These are phyloP conservation scores for Nanorana parkeri DNA, from an alignment of 2,113 vertebrate genomes.

Conservation along the genomic window DNA sequence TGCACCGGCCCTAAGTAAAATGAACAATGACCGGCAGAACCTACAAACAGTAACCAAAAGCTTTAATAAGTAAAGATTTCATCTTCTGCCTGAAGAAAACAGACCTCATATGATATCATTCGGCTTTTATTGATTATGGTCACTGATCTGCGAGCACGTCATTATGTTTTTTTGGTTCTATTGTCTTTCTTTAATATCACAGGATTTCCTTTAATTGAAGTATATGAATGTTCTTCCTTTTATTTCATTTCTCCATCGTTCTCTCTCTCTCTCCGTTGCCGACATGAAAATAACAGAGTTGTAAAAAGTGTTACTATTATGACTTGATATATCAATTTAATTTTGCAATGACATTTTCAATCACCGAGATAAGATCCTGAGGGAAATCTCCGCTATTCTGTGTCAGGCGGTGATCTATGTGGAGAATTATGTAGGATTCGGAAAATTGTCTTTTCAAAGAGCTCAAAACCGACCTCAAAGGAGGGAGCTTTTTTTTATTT, in stretches of 20 bases:
- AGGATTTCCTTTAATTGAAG: conserved; percentile 6
- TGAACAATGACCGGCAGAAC: too few relatives aligned
- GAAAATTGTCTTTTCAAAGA: conserved; percentile 43
- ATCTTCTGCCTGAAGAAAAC: too few relatives aligned
- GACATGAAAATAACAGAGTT: conserved; percentile 36
- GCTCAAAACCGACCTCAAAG: conserved; percentile 20
- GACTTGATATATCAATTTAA: conserved; percentile 48
- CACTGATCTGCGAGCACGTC: too few relatives aligned
- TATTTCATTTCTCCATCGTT: not conserved
- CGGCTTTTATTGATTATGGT: too few relatives aligned
- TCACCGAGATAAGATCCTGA: conserved; percentile 36
- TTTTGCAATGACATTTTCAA: conserved; percentile 48
- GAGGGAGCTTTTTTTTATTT: not conserved
- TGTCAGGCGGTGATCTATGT: conserved; percentile 43
- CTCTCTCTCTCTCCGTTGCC: not conserved
- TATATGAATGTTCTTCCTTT: not conserved
- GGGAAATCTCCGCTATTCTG: conserved; percentile 43
- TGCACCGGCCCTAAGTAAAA: too few relatives aligned
- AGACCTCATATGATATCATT: too few relatives aligned
- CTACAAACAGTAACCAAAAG: too few relatives aligned
- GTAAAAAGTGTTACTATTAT: conserved; percentile 24
- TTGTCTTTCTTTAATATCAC: not conserved
- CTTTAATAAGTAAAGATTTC: too few relatives aligned
- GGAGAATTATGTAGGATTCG: conserved; percentile 34
- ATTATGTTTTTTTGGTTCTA: not conserved